Base-by-base conservation (phyloP, 2,797 vertebrate species). In the Iguana delicatissima region DNA sequence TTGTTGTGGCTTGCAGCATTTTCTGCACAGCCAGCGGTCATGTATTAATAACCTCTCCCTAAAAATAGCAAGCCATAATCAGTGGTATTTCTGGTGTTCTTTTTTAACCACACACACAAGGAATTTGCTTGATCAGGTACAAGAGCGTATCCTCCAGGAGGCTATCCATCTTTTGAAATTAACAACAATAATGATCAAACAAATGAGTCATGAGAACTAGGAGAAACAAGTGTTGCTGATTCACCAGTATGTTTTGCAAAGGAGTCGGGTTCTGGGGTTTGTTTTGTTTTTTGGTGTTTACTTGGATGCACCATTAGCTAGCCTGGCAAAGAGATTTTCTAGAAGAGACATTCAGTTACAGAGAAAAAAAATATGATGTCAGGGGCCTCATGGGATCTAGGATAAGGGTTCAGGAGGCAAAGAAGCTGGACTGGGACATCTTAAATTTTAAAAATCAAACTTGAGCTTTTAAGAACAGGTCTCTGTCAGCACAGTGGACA, bases 11-110 rank as follows among this genome's bases (percentile, higher is more conserved):
- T 4, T 6, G 69, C 14, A 1, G 59, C 14, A 16, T 57, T 57
- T 57, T 76, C 85, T 50, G 29, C 46, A 57, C 32, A 6, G n/a
- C 29, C 62, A 50, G 79, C 80, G 16, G 35, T 6, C 46, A 35
- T 12, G 32, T 81, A 88, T 88, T 88, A 88, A 81, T 72, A 81
- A 88, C 64, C 8, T 59, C 38, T 73, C 67, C 35, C 87, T 89
- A 89, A 89, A 89, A 83, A 74, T 74, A 89, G 87, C 35, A 83
- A 59, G 16, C 22, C 22, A 88, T 80, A 14, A n/a, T 22, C 86
- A 80, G 16, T n/a, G 8, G 2, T 32, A 29, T 81, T 82, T 76
- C 9, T 16, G 6, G 8, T 22, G 12, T 69, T 4, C 22, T 18
- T 38, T 26, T 29, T 46, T 29, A 12, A 18, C 38, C 57, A 62